A percentile compares a stretch with the other conserved stretches of the same genome.
Conservation (phyloP, 2,888 invertebrate species). For the Drosophila hamatofila region DNA sequence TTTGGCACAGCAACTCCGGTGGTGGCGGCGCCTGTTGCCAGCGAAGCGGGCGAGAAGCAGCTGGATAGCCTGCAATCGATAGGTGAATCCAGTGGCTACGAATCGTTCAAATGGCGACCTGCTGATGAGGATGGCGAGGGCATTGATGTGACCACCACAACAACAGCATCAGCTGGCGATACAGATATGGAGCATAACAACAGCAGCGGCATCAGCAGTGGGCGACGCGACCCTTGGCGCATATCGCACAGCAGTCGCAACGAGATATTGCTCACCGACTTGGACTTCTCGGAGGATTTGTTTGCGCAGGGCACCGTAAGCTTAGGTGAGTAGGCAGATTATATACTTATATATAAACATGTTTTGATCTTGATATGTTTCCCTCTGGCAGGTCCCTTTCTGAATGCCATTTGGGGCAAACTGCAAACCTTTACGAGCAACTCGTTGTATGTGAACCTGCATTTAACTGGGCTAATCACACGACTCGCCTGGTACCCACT, state of each 20-base stretch:
- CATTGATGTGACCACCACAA: slow-evolving; percentile 53
- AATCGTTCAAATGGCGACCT: slow-evolving; percentile 88
- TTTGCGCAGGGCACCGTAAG: slow-evolving; percentile 85
- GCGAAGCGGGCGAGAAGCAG: slow-evolving; percentile 81
- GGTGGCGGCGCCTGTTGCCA: slow-evolving; percentile 23
- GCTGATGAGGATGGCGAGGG: slow-evolving; percentile 86
- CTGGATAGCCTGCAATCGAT: slow-evolving; percentile 89
- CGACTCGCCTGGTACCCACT: slow-evolving; percentile 95
- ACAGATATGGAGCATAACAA: slow-evolving; percentile 76
- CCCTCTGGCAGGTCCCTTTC: slow-evolving; percentile 89
- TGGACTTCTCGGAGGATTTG: slow-evolving; percentile 85
- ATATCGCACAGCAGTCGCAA: slow-evolving; percentile 79
- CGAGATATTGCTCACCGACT: slow-evolving; percentile 82
- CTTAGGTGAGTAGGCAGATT: slow-evolving; percentile 75
- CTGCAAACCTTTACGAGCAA: slow-evolving; percentile 93
- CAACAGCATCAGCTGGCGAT: slow-evolving; percentile 36
- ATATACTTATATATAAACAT: neutral
- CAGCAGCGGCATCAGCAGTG: slow-evolving; percentile 49
- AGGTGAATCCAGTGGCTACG: slow-evolving; percentile 91
- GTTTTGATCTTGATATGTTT: neutral
- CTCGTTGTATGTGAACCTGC: slow-evolving; percentile 93
- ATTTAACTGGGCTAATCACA: slow-evolving; percentile 94
- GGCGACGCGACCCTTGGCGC: slow-evolving; percentile 80
- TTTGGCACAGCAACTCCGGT: slow-evolving; percentile 60
- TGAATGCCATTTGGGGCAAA: slow-evolving; percentile 92